Base-by-base conservation (phyloP, 1,140 invertebrate species). In the Medauroidea extradentata region DNA sequence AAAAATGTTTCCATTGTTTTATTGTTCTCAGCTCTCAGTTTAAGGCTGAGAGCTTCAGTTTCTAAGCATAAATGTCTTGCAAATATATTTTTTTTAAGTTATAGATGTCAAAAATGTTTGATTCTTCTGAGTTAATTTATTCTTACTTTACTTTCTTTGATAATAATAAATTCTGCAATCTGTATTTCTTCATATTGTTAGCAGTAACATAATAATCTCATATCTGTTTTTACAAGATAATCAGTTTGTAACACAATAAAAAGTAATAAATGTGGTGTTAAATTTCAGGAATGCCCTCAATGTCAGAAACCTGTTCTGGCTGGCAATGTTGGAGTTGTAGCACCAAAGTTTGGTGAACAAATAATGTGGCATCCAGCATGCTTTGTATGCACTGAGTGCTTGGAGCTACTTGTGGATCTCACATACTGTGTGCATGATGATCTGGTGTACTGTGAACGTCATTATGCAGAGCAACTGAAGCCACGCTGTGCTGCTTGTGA, bases 401-500 rank as follows among this genome's bases (percentile, higher is more conserved):
- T 87, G 60, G 89, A 96, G 76, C 77, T 94, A 25, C 83, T 97
- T 24, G 92, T 96, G 50, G 94, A 97, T 75, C 81, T 97, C 48
- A 91, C 91, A 16, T 96, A 97, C 75, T 97, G 94, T 71, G 86
- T 90, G 44, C 83, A 91, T 70, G 89, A 94, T 60, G 90, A 90
- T 57, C 81, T 82, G 52, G 79, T 96, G 39, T 96, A 89, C 74
- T 97, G 94, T 75, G 93, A 95, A 71, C 81, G 94, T 53, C 94
- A 97, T 75, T 97, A 96, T 74, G 93, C 93, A 14, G 93, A 97
- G 75, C 83, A 90, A 68, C 78, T 96, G 63, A 95, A 95, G 74
- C 93, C 94, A 2, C 78, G 94, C 69, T 97, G 94, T 73, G 83
- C 90, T 38, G 91, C 91, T 61, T 97, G 94, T 77, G 94, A 97